These are phyloP conservation scores for Hippopotamus amphibius DNA, from an alignment of 2,113 vertebrate genomes.

Conservation along the genomic window DNA sequence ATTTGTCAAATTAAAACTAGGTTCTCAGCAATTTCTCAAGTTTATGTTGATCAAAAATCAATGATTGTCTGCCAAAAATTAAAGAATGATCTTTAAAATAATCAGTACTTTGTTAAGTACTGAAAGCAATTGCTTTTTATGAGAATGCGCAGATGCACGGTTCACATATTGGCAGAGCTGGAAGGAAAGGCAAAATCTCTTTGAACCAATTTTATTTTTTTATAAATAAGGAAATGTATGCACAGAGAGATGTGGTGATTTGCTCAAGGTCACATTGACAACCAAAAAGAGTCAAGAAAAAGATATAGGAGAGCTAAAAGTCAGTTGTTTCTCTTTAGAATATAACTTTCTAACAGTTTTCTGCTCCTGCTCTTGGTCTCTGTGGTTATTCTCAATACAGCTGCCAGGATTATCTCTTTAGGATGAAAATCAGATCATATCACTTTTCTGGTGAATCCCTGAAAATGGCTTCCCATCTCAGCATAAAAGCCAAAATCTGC, in stretches of 20 bases:
- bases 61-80: not conserved
- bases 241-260: not conserved
- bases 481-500: not conserved
- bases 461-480: not conserved
- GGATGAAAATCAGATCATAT: not conserved
- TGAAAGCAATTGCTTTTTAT: not conserved
- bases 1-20: conserved; percentile 16
- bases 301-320: not conserved
- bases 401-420: not conserved
- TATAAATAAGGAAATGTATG: not conserved
- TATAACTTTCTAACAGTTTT: not conserved
- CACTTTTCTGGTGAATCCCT: not conserved
- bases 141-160: not conserved
- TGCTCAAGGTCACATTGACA: not conserved
- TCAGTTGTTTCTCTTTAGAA: not conserved
- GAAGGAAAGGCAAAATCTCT: not conserved
- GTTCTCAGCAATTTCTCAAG: conserved; percentile 7
- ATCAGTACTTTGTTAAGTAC: not conserved
- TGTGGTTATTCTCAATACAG: not conserved
- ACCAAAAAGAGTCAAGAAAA: not conserved
- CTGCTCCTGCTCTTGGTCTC: not conserved
- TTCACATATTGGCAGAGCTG: not conserved
- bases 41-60: not conserved
- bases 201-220: not conserved
- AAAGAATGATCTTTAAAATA: conserved; percentile 42